phyloP scores from a whole-genome alignment of 2,113 vertebrate genomes.

The Myotis davidii region DNA sequence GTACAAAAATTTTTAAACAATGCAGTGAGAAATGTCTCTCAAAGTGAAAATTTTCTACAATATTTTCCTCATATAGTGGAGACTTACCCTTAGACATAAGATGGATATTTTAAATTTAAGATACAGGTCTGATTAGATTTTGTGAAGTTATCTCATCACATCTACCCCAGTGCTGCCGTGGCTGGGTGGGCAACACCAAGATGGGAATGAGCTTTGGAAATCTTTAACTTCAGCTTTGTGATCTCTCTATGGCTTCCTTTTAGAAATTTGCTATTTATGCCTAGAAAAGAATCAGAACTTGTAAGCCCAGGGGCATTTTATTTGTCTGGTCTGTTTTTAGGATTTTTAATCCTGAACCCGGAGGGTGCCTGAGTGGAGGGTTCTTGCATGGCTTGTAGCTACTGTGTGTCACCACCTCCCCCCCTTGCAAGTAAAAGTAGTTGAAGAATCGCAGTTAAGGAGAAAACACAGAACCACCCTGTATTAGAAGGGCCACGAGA shows the following conservation, averaged over 20 bases:
- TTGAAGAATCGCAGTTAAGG: conserved; percentile 14
- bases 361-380: neutral
- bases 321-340: neutral
- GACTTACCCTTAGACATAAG: neutral
- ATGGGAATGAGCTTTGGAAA: neutral
- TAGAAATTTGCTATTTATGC: neutral
- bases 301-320: neutral
- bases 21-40: conserved; percentile 12
- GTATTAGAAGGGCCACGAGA: neutral
- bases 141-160: neutral
- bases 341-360: neutral
- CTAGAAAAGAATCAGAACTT: neutral
- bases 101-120: neutral
- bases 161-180: fast-evolving
- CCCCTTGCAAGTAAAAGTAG: neutral
- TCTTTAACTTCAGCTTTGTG: conserved; percentile 33
- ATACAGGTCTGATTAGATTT: neutral
- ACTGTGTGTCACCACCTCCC: neutral
- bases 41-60: neutral
- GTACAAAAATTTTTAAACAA: neutral
- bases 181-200: neutral
- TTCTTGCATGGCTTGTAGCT: neutral
- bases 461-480: neutral
- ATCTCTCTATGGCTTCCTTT: conserved; percentile 70
- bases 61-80: neutral